Percentiles rank a stretch among this genome's conserved stretches.
phyloP scores from a whole-genome alignment of 2,113 vertebrate species.

The Phylloscopus trochiloides region DNA sequence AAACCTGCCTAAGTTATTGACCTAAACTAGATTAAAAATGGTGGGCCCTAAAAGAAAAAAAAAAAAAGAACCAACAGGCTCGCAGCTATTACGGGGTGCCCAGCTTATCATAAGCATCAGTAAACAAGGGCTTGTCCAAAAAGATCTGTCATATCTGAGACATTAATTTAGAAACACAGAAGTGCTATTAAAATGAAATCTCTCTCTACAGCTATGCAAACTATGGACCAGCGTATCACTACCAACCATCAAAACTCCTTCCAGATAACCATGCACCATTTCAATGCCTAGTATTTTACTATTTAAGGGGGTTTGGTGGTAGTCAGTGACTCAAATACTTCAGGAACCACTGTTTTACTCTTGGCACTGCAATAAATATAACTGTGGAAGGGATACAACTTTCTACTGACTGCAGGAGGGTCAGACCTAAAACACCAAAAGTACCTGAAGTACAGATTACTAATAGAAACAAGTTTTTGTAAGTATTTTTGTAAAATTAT shows the following conservation, averaged over 20 bases:
- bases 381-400: neutral
- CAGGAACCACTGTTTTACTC: neutral
- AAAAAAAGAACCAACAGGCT: neutral
- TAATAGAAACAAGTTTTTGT: neutral
- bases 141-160: neutral
- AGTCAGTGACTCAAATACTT: neutral
- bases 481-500: neutral
- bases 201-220: neutral
- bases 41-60: neutral
- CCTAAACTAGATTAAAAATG: neutral
- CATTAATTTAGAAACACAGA: neutral
- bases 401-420: neutral
- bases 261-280: neutral
- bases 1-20: neutral
- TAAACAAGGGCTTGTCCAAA: neutral
- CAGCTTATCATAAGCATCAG: neutral
- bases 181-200: neutral
- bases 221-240: neutral
- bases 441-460: neutral
- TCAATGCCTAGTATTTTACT: neutral
- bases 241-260: neutral
- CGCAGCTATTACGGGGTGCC: neutral
- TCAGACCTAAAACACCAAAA: neutral
- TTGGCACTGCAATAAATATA: neutral
- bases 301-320: neutral